Percentiles rank a stretch among this genome's conserved stretches.
phyloP scores from a whole-genome alignment of 2,797 vertebrate species.

The Petrocephalus sullivani region DNA sequence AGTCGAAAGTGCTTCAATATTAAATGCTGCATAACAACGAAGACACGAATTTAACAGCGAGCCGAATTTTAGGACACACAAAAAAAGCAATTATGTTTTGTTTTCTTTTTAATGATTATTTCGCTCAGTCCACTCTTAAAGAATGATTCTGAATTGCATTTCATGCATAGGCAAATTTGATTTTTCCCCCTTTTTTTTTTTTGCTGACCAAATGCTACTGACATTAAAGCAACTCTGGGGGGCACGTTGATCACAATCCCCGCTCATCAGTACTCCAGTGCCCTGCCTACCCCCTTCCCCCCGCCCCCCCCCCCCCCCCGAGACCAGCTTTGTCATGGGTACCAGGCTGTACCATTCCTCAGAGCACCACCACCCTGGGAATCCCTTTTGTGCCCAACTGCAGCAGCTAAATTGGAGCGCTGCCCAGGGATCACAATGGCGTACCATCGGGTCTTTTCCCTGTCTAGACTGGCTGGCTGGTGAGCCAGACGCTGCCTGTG shows the following conservation, averaged over 20 bases:
- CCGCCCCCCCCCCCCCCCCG: neutral
- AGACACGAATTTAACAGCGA: neutral
- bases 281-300: neutral
- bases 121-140: neutral
- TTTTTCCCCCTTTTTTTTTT: no score
- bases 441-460: constrained; percentile 4
- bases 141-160: neutral
- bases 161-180: neutral
- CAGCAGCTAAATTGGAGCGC: constrained; percentile 11
- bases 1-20: neutral
- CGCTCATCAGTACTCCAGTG: neutral
- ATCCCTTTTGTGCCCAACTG: constrained; percentile 18
- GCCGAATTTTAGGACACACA: neutral
- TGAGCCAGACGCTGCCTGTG: constrained; percentile 5
- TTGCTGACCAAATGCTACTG: neutral
- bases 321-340: constrained; percentile 16
- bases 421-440: constrained; percentile 23
- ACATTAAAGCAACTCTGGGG: neutral
- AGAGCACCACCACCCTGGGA: constrained; percentile 3
- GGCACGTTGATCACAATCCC: neutral
- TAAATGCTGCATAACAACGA: neutral
- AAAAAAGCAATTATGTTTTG: neutral
- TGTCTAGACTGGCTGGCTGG: constrained; percentile 25
- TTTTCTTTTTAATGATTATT: neutral
- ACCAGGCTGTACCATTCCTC: constrained; percentile 13